Evolutionary conservation across 2,888 invertebrate genomes (phyloP).

Genomic region (Thymelicus acteon): DNA sequence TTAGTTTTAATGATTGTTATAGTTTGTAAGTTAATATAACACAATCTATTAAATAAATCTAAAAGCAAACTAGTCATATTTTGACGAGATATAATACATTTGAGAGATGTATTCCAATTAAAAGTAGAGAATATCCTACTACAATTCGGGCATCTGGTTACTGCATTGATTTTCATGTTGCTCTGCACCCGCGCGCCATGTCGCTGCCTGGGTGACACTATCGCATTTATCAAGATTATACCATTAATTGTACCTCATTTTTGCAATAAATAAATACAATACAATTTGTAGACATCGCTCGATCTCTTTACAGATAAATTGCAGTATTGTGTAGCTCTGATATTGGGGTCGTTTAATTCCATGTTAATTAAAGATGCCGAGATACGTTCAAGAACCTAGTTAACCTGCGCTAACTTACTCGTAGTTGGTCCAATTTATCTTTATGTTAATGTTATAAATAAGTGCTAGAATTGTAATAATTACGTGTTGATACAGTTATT

Average conservation of each 20-base stretch:
- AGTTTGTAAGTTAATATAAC: too few relatives aligned
- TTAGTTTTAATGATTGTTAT: too few relatives aligned
- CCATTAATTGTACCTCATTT: slow-evolving; percentile 69
- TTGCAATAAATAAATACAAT: slow-evolving; percentile 67
- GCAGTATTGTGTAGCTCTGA: slow-evolving; percentile 65
- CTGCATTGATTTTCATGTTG: background rate
- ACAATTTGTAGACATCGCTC: slow-evolving; percentile 71
- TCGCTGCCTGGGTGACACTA: slow-evolving; percentile 42
- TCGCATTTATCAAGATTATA: slow-evolving; percentile 54
- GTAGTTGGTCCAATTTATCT: slow-evolving; percentile 40
- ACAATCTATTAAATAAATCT: too few relatives aligned
- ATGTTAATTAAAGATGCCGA: slow-evolving; percentile 73
- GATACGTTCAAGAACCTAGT: slow-evolving; percentile 51
- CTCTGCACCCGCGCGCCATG: slow-evolving; percentile 16
- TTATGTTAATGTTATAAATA: slow-evolving; percentile 7
- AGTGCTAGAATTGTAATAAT: background rate
- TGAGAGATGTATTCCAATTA: too few relatives aligned
- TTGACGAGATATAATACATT: too few relatives aligned
- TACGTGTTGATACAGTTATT: background rate
- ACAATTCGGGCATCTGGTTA: background rate
- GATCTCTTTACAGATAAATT: slow-evolving; percentile 66
- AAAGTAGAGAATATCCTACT: background rate
- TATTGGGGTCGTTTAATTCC: slow-evolving; percentile 63
- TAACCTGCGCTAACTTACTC: slow-evolving; percentile 30
- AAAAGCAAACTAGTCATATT: too few relatives aligned